Evolutionary conservation across 1,140 invertebrate species (phyloP), one percentile per base, ranked within the genome.

Genomic region (Drosophila sproati): DNA sequence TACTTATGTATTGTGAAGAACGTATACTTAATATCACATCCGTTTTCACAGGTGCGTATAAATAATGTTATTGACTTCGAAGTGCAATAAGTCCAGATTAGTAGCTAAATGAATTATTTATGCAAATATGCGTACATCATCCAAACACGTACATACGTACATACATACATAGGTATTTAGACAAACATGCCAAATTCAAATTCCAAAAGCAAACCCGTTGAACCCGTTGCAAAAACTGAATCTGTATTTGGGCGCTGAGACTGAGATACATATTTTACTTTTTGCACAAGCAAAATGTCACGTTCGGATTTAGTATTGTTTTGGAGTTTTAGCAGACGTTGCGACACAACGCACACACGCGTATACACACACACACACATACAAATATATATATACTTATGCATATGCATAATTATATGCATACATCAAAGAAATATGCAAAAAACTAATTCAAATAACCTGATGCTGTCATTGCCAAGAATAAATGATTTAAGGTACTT

Each of bases 141-240:
- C n/a, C 10, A 43, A 43, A 4, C 41, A n/a, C 3, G 41, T 48
- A 37, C 34, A 12, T 55, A 12, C 12, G 7, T 39, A 10, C 28
- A 41, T 28, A 31, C 7, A n/a, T 62, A 39, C 45, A 31, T 56
- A 39, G 31, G 4, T 57, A 52, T 7, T 31, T 68, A 50, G 35
- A 34, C 63, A 51, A 34, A 73, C 55, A 67, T 57, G 59, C 70
- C 50, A 64, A 78, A 80, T 77, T 78, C 69, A 78, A 80, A 80
- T 80, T 80, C 75, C 76, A 79, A 66, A 61, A 57, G 70, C 75
- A 80, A 80, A 80, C 78, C 78, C 74, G 77, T 79, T 79, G 74
- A 80, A 80, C 78, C 78, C 74, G 77, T 79, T 79, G 74, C 70
- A 77, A 52, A 73, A n/a, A 43, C 10, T 34, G 34, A 68, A 68